Base-by-base conservation (phyloP, 1,140 invertebrate genomes). In the Heliconius himera region DNA sequence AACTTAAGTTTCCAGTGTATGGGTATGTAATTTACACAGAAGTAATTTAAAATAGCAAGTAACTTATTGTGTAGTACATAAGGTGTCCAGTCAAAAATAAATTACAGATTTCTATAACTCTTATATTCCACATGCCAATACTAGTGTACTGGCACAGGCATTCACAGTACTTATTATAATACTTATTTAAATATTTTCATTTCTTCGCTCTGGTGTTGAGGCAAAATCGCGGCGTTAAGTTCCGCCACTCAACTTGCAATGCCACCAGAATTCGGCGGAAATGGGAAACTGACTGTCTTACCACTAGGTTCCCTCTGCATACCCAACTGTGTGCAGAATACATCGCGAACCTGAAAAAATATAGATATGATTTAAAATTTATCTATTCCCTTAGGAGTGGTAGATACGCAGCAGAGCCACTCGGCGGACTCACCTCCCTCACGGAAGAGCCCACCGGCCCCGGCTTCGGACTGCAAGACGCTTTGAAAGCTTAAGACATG, bases 381-480 rank as follows among this genome's bases (percentile, higher is more conserved):
- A 26, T 36, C 1, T 66, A 11, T 29, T 95, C 95, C 73, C 84
- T 46, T 46, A 97, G 97, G 87, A 98, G 95, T 95, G 98, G 98
- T 51, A 96, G 99, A 87, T 99, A 97, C 95, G 98, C 99, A 8
- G 96, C 97, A 72, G 99, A 99, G 95, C 99, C 99, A 1, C 95
- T 96, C 71, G 97, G 96, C 73, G 97, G 97, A 20, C 95, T 99
- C 9, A 99, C 99, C 8, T 98, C 98, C 0, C 94, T 99, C 16
- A 98, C 96, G 70, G 96, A 96, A 87, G 96, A 97, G 83, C 99
- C 99, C 18, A 97, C 96, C 82, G 98, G 98, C 18, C 98, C 99
- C 74, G 99, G 99, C 26, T 99, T 98, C 94, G 97, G 97, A 76
- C 93, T 99, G 41, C 96, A 98, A 88, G 93, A 96, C 72, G 98